Percentiles rank a stretch among this genome's conserved stretches.
phyloP scores from a whole-genome alignment of 1,140 invertebrate genomes.

The Mycetomoellerius zeteki region DNA sequence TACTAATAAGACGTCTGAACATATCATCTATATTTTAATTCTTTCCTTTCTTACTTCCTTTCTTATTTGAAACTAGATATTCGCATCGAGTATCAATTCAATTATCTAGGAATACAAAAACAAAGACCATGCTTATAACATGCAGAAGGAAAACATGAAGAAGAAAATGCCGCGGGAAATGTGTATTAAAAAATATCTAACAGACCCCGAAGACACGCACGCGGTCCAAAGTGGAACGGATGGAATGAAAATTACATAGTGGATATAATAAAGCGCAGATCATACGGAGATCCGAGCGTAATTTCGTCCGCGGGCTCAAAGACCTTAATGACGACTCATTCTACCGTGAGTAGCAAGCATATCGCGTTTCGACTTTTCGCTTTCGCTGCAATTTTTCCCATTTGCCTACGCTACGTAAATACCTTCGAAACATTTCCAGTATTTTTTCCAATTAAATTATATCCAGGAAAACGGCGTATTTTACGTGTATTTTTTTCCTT shows the following conservation, averaged over 20 bases:
- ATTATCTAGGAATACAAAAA: conserved; percentile 29
- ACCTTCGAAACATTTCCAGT: conserved; percentile 49
- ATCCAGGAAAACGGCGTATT: conserved; percentile 34
- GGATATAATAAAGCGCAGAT: conserved; percentile 76
- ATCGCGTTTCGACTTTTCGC: conserved; percentile 70
- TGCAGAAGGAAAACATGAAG: background rate
- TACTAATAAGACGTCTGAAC: background rate
- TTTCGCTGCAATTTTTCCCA: conserved; percentile 40
- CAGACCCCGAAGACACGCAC: conserved; percentile 65
- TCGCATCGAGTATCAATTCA: conserved; percentile 4
- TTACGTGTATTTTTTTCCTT: conserved; percentile 7
- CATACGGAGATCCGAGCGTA: conserved; percentile 71
- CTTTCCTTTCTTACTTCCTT: background rate
- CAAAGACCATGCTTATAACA: background rate
- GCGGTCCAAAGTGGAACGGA: conserved; percentile 65
- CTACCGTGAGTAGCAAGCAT: conserved; percentile 11
- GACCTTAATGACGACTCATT: conserved; percentile 69
- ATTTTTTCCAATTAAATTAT: conserved; percentile 65
- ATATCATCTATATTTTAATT: background rate
- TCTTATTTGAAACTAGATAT: background rate
- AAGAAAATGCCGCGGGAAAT: conserved; percentile 25
- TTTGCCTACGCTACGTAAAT: conserved; percentile 22
- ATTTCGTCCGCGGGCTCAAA: conserved; percentile 71
- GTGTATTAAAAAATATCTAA: conserved; percentile 56
- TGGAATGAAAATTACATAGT: conserved; percentile 76